These are phyloP conservation scores for Hippocampus comes DNA, from an alignment of 2,113 vertebrate species.

Conservation along the genomic window DNA sequence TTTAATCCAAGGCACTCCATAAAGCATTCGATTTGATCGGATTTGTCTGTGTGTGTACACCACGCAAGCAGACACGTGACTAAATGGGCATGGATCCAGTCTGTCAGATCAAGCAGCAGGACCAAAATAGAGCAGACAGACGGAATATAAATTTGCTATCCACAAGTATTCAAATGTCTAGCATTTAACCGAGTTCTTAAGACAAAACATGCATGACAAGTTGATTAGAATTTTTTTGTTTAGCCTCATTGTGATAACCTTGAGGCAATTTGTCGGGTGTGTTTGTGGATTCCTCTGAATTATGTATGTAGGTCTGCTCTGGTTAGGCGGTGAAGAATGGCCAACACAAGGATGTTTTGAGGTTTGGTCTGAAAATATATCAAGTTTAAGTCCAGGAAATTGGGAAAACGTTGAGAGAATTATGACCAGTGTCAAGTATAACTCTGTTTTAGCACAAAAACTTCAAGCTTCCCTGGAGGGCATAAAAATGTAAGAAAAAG, in stretches of 20 bases:
- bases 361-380: no score
- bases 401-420: no score
- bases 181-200: no score
- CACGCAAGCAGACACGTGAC: conserved; percentile 10
- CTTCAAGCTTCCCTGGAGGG: no score
- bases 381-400: no score
- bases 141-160: neutral
- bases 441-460: no score
- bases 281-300: neutral
- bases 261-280: neutral
- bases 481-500: no score
- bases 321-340: no score
- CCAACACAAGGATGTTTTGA: no score
- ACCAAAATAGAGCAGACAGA: neutral
- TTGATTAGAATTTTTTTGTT: neutral
- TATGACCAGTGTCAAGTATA: no score
- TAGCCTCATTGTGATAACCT: neutral
- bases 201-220: neutral
- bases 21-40: neutral
- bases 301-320: neutral
- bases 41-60: neutral
- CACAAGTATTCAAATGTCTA: neutral
- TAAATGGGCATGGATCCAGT: conserved; percentile 21
- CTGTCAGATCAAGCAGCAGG: conserved; percentile 25
- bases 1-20: neutral